Conservation (phyloP, 2,888 invertebrate genomes). For the Drosophila fulvimacula region DNA sequence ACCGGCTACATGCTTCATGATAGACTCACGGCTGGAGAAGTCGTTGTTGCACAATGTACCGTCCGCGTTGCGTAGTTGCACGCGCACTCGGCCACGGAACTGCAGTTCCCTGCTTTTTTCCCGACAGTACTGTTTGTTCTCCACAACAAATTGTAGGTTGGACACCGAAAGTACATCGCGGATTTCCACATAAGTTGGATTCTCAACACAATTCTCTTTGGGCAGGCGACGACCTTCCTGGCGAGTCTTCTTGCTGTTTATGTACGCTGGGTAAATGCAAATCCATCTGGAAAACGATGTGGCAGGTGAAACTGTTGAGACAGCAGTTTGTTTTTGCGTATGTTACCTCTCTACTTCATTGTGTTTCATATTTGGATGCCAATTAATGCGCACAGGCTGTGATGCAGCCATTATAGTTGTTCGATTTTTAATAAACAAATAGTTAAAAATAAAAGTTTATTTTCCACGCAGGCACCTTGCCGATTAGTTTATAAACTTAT, state of each 20-base stretch:
- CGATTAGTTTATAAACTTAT: constrained; percentile 24
- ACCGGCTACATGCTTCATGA: constrained; percentile 91
- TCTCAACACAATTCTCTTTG: constrained; percentile 95
- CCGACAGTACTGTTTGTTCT: constrained; percentile 95
- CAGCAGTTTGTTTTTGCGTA: background rate
- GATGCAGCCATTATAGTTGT: constrained; percentile 85
- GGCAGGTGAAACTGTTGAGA: constrained; percentile 23
- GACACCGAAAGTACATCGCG: constrained; percentile 94
- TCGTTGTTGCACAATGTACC: constrained; percentile 90
- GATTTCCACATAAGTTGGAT: constrained; percentile 97
- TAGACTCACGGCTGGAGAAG: constrained; percentile 90
- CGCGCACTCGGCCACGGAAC: constrained; percentile 94
- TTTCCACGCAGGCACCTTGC: constrained; percentile 72
- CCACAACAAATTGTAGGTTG: constrained; percentile 94
- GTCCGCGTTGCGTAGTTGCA: constrained; percentile 96
- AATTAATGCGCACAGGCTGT: constrained; percentile 86
- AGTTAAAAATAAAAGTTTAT: constrained; percentile 28
- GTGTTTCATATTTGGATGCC: constrained; percentile 91
- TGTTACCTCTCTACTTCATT: constrained; percentile 91
- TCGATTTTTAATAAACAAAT: constrained; percentile 19
- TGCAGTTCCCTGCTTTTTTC: constrained; percentile 96
- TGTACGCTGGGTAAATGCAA: constrained; percentile 97
- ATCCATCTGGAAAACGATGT: constrained; percentile 89
- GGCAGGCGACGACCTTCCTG: constrained; percentile 95
- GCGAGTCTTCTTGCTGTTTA: constrained; percentile 96